A percentile compares a stretch with the other conserved stretches of the same genome.
Conservation (phyloP, 2,797 vertebrate species). For the Sphenopsis melanotis region DNA sequence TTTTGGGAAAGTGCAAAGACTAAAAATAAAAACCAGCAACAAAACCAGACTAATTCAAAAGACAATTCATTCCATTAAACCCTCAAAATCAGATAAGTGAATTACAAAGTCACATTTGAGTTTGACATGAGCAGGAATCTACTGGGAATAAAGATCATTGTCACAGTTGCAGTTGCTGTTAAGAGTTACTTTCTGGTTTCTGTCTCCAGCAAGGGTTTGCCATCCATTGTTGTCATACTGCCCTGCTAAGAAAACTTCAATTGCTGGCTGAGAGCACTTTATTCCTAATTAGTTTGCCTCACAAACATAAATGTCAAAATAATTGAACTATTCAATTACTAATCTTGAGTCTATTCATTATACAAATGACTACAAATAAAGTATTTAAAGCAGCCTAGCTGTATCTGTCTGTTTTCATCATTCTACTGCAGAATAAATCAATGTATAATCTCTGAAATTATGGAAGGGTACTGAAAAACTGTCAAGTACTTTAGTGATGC, state of each 20-base stretch:
- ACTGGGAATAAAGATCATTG: background rate
- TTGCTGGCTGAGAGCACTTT: background rate
- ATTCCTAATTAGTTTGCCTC: background rate
- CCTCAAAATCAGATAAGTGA: background rate
- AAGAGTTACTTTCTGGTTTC: background rate
- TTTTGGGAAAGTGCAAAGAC: background rate
- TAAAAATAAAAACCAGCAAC: background rate
- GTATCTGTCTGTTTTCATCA: background rate
- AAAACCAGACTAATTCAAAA: background rate
- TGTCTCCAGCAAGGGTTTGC: background rate
- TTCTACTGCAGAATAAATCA: background rate
- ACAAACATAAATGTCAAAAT: conserved; percentile 17
- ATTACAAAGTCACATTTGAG: background rate
- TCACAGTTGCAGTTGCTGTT: background rate
- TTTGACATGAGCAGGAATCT: background rate
- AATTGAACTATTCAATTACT: background rate
- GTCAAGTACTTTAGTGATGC: background rate
- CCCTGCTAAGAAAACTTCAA: background rate
- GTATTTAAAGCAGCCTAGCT: background rate
- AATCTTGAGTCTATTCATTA: background rate
- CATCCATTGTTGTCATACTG: background rate
- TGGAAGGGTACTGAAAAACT: background rate
- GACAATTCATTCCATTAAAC: fast-evolving
- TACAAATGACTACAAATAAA: background rate
- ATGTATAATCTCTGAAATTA: background rate